phyloP scores from a whole-genome alignment of 2,888 invertebrate genomes.

The Helobdella robusta region DNA sequence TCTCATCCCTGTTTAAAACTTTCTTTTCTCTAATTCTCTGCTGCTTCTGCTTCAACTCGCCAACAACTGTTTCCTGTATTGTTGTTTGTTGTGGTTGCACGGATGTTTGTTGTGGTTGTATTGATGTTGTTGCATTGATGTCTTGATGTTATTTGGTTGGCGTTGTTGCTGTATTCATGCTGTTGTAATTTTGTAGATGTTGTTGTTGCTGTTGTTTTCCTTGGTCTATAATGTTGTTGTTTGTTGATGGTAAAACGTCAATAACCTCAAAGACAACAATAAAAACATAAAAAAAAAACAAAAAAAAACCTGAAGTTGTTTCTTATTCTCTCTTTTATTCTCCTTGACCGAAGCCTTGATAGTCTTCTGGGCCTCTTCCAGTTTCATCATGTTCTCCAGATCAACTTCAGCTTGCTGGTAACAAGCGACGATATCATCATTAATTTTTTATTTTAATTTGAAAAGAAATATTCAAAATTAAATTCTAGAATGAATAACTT shows the following conservation, averaged over 20 bases:
- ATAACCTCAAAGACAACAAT: too few relatives aligned
- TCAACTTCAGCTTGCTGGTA: constrained; percentile 78
- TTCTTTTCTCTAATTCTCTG: constrained; percentile 83
- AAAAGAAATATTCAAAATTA: too few relatives aligned
- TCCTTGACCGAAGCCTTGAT: constrained; percentile 38
- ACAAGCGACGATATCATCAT: too few relatives aligned
- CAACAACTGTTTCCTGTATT: constrained; percentile 43
- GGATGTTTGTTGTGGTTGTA: neutral
- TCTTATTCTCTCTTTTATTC: constrained; percentile 23
- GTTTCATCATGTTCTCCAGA: constrained; percentile 77
- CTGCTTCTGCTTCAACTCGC: constrained; percentile 73
- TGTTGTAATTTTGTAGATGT: too few relatives aligned
- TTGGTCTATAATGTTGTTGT: too few relatives aligned
- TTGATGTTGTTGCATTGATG: neutral
- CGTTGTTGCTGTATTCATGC: neutral
- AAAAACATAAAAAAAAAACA: neutral
- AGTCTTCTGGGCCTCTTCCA: constrained; percentile 57
- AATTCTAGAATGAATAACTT: too few relatives aligned
- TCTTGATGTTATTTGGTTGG: neutral
- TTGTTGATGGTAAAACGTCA: too few relatives aligned
- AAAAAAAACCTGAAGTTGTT: constrained; percentile 18
- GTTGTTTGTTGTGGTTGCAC: neutral
- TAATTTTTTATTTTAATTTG: too few relatives aligned
- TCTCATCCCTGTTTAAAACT: constrained; percentile 85
- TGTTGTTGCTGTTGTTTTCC: too few relatives aligned